Conservation (phyloP, 2,113 vertebrate species). For the Collichthys lucidus region DNA sequence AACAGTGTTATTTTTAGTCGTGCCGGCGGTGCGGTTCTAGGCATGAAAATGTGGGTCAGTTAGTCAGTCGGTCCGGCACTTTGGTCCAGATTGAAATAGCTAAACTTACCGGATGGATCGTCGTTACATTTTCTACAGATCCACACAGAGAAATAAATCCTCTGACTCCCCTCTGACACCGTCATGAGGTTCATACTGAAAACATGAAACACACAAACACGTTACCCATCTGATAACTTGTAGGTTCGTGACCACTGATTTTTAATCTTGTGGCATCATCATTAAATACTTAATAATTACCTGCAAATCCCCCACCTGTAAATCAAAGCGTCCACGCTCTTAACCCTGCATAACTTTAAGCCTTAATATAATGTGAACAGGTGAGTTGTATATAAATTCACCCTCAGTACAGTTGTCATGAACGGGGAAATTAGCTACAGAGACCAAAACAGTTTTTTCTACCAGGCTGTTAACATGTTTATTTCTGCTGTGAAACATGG, state of each 20-base stretch:
- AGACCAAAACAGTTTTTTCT: too few species aligned
- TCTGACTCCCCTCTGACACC: background rate
- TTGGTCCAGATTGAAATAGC: background rate
- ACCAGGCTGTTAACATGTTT: too few species aligned
- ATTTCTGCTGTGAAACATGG: too few species aligned
- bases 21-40: background rate
- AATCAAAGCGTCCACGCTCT: too few species aligned
- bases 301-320: too few species aligned
- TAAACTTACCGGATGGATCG: background rate
- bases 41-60: too few species aligned
- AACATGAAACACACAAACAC: background rate
- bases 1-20: background rate
- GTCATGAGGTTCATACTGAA: background rate
- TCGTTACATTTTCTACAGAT: background rate
- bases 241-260: background rate
- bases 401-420: too few species aligned
- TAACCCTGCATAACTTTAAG: too few species aligned
- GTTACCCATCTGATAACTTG: background rate
- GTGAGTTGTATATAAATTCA: too few species aligned
- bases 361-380: too few species aligned
- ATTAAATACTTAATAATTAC: too few species aligned
- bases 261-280: background rate
- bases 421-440: too few species aligned
- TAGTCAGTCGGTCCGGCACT: background rate
- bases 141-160: background rate